A percentile compares a stretch with the other conserved stretches of the same genome.
These are phyloP conservation scores for Tridacna gigas DNA, from an alignment of 2,888 invertebrate genomes.

Conservation along the genomic window DNA sequence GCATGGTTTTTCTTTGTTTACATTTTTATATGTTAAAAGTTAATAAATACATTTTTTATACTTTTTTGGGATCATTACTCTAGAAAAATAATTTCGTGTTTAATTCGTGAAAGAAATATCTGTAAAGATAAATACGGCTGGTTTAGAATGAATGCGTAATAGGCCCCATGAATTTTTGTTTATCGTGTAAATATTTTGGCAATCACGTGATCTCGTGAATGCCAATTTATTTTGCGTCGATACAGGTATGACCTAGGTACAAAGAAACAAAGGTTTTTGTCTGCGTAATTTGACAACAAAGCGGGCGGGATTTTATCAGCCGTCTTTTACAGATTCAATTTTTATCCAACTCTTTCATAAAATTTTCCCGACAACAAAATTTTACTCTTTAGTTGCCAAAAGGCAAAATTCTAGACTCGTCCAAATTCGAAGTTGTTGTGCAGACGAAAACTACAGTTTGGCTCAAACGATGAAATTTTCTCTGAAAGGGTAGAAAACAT, in stretches of 20 bases:
- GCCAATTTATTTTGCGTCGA: slow-evolving; percentile 68
- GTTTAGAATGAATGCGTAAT: slow-evolving; percentile 24
- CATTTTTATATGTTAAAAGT: slow-evolving; percentile 70
- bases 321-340: not conserved
- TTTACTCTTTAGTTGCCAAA: no score
- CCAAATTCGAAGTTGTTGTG: no score
- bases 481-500: no score
- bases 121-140: not conserved
- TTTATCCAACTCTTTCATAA: no score
- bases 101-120: no score
- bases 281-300: not conserved
- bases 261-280: slow-evolving; percentile 16
- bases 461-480: no score
- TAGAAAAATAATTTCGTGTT: no score
- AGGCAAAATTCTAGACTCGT: no score
- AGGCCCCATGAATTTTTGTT: slow-evolving; percentile 12
- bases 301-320: not conserved
- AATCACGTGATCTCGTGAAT: slow-evolving; percentile 67
- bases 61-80: not conserved
- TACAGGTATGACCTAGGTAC: slow-evolving; percentile 28
- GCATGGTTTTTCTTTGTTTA: slow-evolving; percentile 79
- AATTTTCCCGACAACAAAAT: no score
- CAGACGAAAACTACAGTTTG: no score
- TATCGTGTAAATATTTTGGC: slow-evolving; percentile 39
- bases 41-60: slow-evolving; percentile 5